These are phyloP conservation scores for Carlito syrichta DNA, from an alignment of 2,113 vertebrate genomes.

Conservation along the genomic window DNA sequence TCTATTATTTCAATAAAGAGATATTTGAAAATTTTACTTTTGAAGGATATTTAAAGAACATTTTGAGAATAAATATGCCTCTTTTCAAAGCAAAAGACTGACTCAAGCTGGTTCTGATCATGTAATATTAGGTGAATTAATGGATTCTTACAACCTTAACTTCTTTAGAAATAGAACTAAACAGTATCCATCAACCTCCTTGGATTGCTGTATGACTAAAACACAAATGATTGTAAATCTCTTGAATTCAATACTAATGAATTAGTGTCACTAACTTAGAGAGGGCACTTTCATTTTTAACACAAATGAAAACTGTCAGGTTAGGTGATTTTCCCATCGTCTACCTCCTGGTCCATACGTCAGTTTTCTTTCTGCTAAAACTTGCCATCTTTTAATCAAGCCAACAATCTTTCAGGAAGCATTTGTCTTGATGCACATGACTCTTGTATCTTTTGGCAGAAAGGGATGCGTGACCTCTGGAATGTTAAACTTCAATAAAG, in stretches of 20 bases:
- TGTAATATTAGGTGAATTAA: neutral
- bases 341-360: neutral
- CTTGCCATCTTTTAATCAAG: neutral
- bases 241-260: neutral
- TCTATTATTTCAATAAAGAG: neutral
- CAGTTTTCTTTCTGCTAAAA: neutral
- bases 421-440: neutral
- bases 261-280: neutral
- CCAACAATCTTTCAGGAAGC: neutral
- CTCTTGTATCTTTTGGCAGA: neutral
- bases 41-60: neutral
- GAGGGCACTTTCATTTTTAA: neutral
- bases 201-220: neutral
- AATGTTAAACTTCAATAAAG: constrained; percentile 41
- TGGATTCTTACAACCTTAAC: constrained; percentile 18
- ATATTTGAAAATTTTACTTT: neutral
- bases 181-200: neutral
- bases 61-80: neutral
- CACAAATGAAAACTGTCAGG: neutral
- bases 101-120: neutral
- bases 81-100: neutral
- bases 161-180: neutral
- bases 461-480: constrained; percentile 12
- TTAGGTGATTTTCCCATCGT: neutral
- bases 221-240: neutral